Evolutionary conservation across 2,797 vertebrate species (phyloP).

Genomic region (Petrocephalus schoutedeni): DNA sequence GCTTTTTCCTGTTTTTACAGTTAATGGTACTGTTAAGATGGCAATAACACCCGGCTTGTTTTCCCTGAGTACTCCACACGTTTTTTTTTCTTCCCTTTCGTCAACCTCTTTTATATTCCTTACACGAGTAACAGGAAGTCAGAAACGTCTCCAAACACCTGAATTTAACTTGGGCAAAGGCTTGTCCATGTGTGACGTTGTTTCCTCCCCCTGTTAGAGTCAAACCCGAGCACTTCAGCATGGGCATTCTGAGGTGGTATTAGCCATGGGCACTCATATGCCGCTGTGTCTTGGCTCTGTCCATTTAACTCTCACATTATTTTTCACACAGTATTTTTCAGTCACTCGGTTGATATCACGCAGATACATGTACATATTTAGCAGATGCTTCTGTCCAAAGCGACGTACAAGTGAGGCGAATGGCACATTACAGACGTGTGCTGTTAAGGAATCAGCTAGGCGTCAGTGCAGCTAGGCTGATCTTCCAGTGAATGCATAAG

Average conservation of each 20-base stretch:
- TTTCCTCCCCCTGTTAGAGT: neutral
- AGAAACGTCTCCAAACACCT: neutral
- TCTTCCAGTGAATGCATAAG: neutral
- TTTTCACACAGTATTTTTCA: neutral
- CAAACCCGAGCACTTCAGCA: neutral
- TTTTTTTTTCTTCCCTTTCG: neutral
- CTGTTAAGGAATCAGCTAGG: neutral
- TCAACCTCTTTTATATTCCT: neutral
- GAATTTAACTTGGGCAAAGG: constrained; percentile 4
- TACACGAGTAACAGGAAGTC: neutral
- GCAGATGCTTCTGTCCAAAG: neutral
- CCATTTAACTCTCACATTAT: neutral
- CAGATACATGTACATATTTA: neutral
- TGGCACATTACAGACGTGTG: neutral
- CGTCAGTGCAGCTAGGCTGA: neutral
- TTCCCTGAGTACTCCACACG: neutral
- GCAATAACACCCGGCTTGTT: neutral
- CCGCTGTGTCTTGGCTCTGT: neutral
- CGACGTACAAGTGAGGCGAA: neutral
- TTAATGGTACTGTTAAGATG: constrained; percentile 7
- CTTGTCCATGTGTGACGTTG: neutral
- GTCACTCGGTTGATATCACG: neutral
- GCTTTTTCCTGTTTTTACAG: neutral
- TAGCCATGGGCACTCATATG: neutral
- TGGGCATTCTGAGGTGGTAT: neutral